Percentiles rank a stretch among this genome's conserved stretches.
phyloP scores from a whole-genome alignment of 2,113 vertebrate species.

The Epinephelus moara region DNA sequence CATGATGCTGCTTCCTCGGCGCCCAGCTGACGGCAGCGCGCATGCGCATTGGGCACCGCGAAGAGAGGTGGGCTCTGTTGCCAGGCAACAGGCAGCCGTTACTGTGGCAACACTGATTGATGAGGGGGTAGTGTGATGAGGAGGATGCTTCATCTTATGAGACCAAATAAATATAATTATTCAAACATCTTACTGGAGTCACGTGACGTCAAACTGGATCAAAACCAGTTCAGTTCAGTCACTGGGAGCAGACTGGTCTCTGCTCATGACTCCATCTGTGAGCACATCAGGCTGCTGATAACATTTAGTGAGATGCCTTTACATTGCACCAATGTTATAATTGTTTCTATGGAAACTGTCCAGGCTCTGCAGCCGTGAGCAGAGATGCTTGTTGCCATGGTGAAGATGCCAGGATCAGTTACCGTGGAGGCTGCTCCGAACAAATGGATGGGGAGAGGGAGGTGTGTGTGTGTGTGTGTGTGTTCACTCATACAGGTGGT shows the following conservation, averaged over 20 bases:
- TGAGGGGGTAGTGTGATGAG: background rate
- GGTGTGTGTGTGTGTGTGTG: background rate
- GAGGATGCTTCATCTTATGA: background rate
- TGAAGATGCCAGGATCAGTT: conserved; percentile 70
- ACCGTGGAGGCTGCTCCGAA: conserved; percentile 63
- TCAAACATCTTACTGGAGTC: background rate
- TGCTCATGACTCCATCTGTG: background rate
- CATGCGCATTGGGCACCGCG: conserved; percentile 64
- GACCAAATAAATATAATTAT: background rate
- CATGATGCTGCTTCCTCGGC: conserved; percentile 72
- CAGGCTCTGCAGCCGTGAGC: conserved; percentile 45
- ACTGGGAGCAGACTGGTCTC: no score
- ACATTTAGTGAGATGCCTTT: conserved; percentile 1
- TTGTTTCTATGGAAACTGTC: conserved; percentile 82
- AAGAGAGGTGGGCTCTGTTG: conserved; percentile 58
- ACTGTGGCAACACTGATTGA: conserved; percentile 53
- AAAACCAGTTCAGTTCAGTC: background rate
- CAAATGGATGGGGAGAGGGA: conserved; percentile 47
- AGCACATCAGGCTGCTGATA: background rate
- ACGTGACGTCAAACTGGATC: background rate
- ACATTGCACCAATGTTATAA: conserved; percentile 41
- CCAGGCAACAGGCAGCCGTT: conserved; percentile 74
- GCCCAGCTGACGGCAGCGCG: conserved; percentile 48
- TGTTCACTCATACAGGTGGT: conserved; percentile 68
- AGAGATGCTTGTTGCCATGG: conserved; percentile 78